A percentile compares a stretch with the other conserved stretches of the same genome.
Evolutionary conservation across 1,140 invertebrate species (phyloP).

Genomic region (Lepidurus packardi): DNA sequence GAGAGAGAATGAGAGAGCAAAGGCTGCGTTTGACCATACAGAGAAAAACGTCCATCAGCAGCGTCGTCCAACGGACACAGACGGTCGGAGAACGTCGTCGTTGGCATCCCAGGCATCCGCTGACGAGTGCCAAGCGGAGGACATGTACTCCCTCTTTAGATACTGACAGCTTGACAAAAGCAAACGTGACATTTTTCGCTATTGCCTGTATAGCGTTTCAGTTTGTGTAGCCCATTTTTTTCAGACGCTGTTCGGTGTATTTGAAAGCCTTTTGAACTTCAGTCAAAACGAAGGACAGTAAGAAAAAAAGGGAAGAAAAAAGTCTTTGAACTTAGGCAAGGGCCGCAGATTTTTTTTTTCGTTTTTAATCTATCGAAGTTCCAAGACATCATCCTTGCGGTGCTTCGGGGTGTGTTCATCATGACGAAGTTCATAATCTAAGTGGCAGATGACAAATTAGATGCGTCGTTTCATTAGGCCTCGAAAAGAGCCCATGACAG

Average conservation of each 20-base stretch:
- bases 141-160: neutral
- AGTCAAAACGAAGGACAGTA: neutral
- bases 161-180: neutral
- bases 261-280: neutral
- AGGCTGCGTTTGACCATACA: neutral
- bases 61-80: neutral
- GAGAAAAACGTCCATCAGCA: slow-evolving; percentile 9
- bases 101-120: neutral
- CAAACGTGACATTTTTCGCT: neutral
- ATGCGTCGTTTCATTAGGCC: neutral
- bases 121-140: slow-evolving; percentile 2
- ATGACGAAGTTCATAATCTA: neutral
- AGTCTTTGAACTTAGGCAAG: neutral
- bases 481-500: neutral
- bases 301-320: too few relatives aligned
- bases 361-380: neutral
- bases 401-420: neutral
- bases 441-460: neutral
- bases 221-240: neutral
- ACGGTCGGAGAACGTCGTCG: neutral
- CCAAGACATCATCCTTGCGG: neutral
- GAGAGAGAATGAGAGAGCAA: neutral
- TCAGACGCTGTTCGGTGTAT: neutral
- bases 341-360: neutral
- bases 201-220: neutral